Conservation (phyloP, 2,888 invertebrate species). For the Euzophera pinguis region DNA sequence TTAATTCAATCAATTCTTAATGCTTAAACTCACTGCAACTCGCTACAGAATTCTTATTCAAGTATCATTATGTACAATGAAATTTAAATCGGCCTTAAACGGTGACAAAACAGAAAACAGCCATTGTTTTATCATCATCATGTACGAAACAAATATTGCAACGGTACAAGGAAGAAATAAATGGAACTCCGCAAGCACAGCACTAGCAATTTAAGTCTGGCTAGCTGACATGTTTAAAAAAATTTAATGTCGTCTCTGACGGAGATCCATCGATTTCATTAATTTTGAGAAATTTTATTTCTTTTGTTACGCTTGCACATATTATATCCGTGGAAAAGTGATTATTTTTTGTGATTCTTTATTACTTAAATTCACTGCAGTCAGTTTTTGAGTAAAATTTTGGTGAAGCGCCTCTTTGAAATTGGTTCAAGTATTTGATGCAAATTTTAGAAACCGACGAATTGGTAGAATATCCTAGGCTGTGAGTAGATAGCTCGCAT, state of each 20-base stretch:
- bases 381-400: slow-evolving; percentile 12
- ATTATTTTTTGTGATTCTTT: slow-evolving; percentile 19
- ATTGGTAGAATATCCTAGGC: slow-evolving; percentile 28
- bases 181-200: too few relatives aligned
- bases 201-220: slow-evolving; percentile 10
- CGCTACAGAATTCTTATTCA: too few relatives aligned
- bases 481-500: slow-evolving; percentile 26
- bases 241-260: slow-evolving; percentile 45
- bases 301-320: slow-evolving; percentile 31
- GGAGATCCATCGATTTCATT: slow-evolving; percentile 58
- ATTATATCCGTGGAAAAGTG: slow-evolving; percentile 20
- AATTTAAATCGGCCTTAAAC: too few relatives aligned
- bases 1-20: too few relatives aligned
- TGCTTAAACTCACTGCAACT: too few relatives aligned
- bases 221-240: slow-evolving; percentile 26
- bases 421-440: slow-evolving; percentile 21
- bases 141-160: too few relatives aligned
- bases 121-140: too few relatives aligned
- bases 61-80: too few relatives aligned
- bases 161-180: too few relatives aligned
- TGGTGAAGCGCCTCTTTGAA: slow-evolving; percentile 4
- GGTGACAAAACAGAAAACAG: too few relatives aligned
- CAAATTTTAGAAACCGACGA: slow-evolving; percentile 18
- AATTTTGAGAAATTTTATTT: slow-evolving; percentile 53
- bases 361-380: slow-evolving; percentile 15